Base-by-base conservation (phyloP, 2,113 vertebrate genomes). In the Desmodus rotundus region DNA sequence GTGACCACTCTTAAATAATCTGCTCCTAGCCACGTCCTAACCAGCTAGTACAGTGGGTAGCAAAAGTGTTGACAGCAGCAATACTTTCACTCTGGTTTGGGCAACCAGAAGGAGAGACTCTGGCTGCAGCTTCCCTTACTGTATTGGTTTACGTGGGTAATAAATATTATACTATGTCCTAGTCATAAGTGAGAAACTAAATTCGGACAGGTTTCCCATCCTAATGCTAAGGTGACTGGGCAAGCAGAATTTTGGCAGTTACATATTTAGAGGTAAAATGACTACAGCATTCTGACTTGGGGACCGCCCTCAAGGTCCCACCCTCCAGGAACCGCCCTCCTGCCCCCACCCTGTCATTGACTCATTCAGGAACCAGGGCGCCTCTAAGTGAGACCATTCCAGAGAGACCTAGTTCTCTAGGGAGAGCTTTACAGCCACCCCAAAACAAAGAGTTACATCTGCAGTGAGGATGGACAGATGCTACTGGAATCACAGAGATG, bases 361-460 rank as follows among this genome's bases (percentile, higher is more conserved):
- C 33, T 92, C 33, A 3, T 13, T 28, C 12, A 47, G 58, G 45
- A 17, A 65, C n/a, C 5, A 22, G 83, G 11, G 31, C 72, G 4
- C 13, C 3, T 13, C 38, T 36, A 5, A 10, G 76, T 58, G 50
- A 80, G 54, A 15, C 31, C 19, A 0, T 4, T 24, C 54, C 47
- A 0, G 2, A 56, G 47, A n/a, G 70, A 61, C 54, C 61, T 9
- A 0, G 28, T 85, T 70, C n/a, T 74, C 9, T 0, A 0, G 0
- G 28, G 14, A 10, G 17, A 22, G n/a, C 36, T 58, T 86, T 84
- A 0, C 13, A 31, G n/a, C 24, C 13, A 72, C 0, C 12, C 33
- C 17, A 31, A 15, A 2, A 7, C 11, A 17, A 87, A 52, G 1
- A 5, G 52, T 33, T 33, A n/a, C 33, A 63, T 43, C 70, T 58